Conservation (phyloP, 2,888 invertebrate species). For the Priocnemis perturbator region DNA sequence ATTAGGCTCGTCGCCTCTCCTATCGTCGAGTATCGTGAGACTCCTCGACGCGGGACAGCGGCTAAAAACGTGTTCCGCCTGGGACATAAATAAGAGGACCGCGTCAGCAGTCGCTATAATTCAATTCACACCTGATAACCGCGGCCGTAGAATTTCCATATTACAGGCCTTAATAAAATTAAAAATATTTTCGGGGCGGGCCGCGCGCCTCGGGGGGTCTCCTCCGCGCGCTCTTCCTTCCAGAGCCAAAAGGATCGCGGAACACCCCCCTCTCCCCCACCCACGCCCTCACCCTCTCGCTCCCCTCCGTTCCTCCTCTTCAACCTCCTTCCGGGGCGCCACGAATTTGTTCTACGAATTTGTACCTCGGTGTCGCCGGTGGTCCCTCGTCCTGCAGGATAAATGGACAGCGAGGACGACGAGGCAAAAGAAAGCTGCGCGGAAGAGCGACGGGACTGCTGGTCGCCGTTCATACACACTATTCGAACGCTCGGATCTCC, state of each 20-base stretch:
- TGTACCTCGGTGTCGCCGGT: conserved; percentile 52
- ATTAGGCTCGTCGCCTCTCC: conserved; percentile 39
- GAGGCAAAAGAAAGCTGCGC: not conserved
- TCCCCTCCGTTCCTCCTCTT: not conserved
- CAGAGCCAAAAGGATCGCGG: conserved; percentile 27
- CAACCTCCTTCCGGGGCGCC: conserved; percentile 21
- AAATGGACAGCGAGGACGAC: not conserved
- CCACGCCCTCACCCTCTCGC: conserved; percentile 29
- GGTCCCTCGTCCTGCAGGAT: conserved; percentile 28
- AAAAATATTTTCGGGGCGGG: conserved; percentile 64
- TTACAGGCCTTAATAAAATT: conserved; percentile 67
- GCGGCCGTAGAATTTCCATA: conserved; percentile 66
- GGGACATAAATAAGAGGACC: conserved; percentile 63
- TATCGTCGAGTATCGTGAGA: conserved; percentile 41
- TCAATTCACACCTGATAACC: conserved; percentile 72
- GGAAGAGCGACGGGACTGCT: not conserved
- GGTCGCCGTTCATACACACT: no score
- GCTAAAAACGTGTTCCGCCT: conserved; percentile 41
- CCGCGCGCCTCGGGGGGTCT: conserved; percentile 63
- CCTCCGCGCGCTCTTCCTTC: conserved; percentile 19
- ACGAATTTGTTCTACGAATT: conserved; percentile 57
- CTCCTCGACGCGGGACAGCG: conserved; percentile 25
- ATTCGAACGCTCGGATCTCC: no score
- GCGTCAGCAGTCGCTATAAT: conserved; percentile 64
- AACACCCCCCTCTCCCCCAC: conserved; percentile 45